These are phyloP conservation scores for Pituophis catenifer DNA, from an alignment of 2,113 vertebrate genomes.

Conservation along the genomic window DNA sequence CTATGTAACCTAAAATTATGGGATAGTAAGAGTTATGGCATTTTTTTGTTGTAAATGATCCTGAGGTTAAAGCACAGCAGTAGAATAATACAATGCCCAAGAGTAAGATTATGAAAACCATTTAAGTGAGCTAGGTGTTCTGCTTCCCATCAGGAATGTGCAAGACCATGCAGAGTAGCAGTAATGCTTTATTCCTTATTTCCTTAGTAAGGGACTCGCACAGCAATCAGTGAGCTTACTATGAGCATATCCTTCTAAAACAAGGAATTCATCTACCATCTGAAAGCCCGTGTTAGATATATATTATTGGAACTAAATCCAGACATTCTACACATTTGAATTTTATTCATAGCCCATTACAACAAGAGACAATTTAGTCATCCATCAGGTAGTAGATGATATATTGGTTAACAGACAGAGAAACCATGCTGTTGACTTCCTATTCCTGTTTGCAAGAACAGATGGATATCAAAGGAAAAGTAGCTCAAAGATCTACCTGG, in stretches of 20 bases:
- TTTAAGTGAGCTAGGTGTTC: slow-evolving; percentile 22
- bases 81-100: slow-evolving; percentile 5
- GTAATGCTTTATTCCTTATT: slow-evolving; percentile 16
- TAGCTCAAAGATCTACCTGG: background rate
- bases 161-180: slow-evolving; percentile 7
- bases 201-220: background rate
- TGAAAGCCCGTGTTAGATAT: background rate
- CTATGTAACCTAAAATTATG: background rate
- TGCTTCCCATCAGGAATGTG: slow-evolving; percentile 21
- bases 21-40: background rate
- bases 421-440: background rate
- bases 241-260: background rate
- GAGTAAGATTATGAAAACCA: slow-evolving; percentile 9
- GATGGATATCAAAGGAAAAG: background rate
- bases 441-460: slow-evolving; percentile 29
- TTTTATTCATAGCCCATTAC: slow-evolving; percentile 1
- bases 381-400: background rate
- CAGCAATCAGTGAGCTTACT: background rate
- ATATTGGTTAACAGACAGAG: slow-evolving; percentile 2
- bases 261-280: background rate
- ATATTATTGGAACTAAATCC: background rate
- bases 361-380: slow-evolving; percentile 2
- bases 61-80: background rate
- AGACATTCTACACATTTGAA: background rate
- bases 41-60: background rate